Evolutionary conservation across 1,140 invertebrate species (phyloP).

Genomic region (Leptinotarsa defecta): DNA sequence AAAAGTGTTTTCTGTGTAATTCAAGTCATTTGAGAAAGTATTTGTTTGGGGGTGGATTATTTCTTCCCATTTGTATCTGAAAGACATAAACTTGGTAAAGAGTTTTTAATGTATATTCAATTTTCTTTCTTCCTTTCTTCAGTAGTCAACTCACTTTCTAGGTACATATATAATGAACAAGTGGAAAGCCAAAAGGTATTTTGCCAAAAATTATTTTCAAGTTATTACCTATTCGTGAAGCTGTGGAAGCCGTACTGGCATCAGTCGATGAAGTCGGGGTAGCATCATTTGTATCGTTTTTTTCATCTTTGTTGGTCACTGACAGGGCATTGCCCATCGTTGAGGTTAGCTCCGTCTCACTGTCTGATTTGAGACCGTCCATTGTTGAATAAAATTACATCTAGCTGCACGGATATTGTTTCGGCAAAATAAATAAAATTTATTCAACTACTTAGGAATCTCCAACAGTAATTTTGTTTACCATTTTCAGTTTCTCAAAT

Average conservation of each 20-base stretch:
- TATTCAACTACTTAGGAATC: not conserved
- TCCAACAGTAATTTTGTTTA: slow-evolving; percentile 11
- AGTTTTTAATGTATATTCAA: no score
- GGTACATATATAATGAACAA: not conserved
- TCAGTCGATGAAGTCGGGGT: slow-evolving; percentile 50
- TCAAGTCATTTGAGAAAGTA: no score
- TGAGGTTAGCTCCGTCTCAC: slow-evolving; percentile 47
- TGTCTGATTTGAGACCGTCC: slow-evolving; percentile 41
- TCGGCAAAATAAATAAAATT: no score
- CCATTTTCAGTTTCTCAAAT: slow-evolving; percentile 9
- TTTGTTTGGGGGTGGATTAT: no score
- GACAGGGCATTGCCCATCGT: slow-evolving; percentile 41
- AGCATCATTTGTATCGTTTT: slow-evolving; percentile 47
- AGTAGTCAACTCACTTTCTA: not conserved
- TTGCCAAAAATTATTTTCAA: not conserved
- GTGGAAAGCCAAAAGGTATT: not conserved
- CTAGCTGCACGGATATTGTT: not conserved
- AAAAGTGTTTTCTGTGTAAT: no score
- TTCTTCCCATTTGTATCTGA: no score
- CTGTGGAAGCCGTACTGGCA: slow-evolving; percentile 39
- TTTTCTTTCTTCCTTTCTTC: no score
- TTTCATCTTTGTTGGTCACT: slow-evolving; percentile 42
- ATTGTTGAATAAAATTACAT: slow-evolving; percentile 66
- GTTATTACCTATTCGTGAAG: slow-evolving; percentile 37
- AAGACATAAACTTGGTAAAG: no score